Conservation (phyloP, 2,888 invertebrate genomes). For the Nezara viridula region DNA sequence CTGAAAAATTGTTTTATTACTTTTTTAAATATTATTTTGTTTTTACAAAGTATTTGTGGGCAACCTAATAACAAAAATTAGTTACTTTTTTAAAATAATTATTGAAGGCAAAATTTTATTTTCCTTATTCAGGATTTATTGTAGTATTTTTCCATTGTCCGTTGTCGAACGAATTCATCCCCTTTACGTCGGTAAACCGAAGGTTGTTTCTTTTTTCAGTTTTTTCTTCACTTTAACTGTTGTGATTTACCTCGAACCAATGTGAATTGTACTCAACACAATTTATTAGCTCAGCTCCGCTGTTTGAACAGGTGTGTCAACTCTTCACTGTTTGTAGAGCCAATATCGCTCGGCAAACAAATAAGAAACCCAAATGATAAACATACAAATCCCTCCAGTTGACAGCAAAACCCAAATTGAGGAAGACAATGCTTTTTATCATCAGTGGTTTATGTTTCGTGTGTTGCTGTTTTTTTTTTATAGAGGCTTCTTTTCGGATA, state of each 20-base stretch:
- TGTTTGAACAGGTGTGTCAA: not conserved
- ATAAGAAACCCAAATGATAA: not conserved
- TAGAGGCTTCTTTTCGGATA: too few species aligned
- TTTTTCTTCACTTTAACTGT: not conserved
- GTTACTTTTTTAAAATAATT: too few species aligned
- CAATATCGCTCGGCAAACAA: not conserved
- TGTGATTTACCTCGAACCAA: not conserved
- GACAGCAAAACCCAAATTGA: not conserved
- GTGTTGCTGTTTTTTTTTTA: too few species aligned
- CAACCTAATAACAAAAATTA: too few species aligned
- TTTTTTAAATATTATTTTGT: too few species aligned
- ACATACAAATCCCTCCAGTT: not conserved
- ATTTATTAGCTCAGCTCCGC: not conserved
- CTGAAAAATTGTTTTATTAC: too few species aligned
- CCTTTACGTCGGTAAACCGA: not conserved
- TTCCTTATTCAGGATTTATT: too few species aligned
- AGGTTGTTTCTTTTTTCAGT: not conserved
- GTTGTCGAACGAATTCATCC: not conserved
- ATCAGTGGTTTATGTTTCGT: not conserved
- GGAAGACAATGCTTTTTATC: not conserved
- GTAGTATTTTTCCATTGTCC: not conserved
- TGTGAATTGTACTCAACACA: not conserved
- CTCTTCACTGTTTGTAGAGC: not conserved
- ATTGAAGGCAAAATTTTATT: too few species aligned
- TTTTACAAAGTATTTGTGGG: too few species aligned